Evolutionary conservation across 2,113 vertebrate genomes (phyloP).

Genomic region (Felis chaus): DNA sequence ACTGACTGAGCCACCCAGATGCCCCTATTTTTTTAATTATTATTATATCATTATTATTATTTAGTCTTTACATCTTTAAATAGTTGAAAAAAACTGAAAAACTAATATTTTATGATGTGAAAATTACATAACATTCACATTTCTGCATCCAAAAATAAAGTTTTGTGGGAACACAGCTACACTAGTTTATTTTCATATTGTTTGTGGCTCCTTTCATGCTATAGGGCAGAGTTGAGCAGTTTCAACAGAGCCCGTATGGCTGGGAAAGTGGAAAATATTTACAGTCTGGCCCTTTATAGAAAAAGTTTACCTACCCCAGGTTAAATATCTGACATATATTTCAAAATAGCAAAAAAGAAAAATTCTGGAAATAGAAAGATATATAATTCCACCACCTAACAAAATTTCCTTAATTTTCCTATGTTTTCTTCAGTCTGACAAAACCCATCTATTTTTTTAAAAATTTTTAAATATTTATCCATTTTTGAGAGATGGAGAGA

Average conservation of each 20-base stretch:
- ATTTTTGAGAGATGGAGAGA: no score
- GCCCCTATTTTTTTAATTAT: no score
- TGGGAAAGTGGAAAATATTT: neutral
- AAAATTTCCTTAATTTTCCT: slow-evolving; percentile 23
- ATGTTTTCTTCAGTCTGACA: slow-evolving; percentile 7
- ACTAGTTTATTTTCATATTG: neutral
- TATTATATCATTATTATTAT: no score
- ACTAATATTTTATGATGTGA: neutral
- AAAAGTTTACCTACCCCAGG: neutral
- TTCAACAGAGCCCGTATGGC: neutral
- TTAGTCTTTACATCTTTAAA: no score
- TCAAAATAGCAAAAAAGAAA: neutral
- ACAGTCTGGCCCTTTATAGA: neutral
- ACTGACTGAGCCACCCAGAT: no score
- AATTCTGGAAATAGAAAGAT: neutral
- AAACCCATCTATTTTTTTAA: neutral
- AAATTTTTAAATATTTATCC: no score
- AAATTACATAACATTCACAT: neutral
- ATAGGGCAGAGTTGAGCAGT: neutral
- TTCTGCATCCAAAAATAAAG: neutral
- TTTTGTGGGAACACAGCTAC: neutral
- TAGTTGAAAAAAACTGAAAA: neutral
- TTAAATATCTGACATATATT: neutral
- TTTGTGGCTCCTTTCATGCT: neutral
- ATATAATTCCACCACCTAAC: neutral